Conservation (phyloP, 2,113 vertebrate genomes). For the Leucoraja erinaceus region DNA sequence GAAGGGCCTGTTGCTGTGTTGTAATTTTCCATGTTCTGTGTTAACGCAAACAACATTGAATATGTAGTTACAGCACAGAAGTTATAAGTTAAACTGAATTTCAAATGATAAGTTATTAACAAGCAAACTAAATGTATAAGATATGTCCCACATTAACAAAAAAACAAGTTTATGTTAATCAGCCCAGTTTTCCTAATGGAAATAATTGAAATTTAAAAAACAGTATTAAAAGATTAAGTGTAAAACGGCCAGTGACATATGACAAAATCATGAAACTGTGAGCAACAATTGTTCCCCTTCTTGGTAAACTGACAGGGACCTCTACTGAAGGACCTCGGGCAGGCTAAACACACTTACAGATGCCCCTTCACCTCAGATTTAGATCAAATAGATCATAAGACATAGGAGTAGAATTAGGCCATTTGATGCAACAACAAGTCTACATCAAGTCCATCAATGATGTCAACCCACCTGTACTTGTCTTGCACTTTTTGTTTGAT, state of each 20-base stretch:
- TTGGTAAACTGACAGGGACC: not conserved
- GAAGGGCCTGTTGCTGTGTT: too few species aligned
- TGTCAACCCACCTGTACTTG: slow-evolving; percentile 85
- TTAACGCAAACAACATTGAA: not conserved
- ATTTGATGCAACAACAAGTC: too few species aligned
- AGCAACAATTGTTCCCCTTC: not conserved
- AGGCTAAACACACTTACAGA: not conserved
- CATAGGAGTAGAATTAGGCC: too few species aligned
- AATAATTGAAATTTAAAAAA: not conserved
- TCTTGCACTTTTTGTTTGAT: slow-evolving; percentile 99
- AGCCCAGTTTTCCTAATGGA: not conserved
- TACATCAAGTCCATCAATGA: too few species aligned
- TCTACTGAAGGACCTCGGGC: not conserved
- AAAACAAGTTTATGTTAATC: too few species aligned
- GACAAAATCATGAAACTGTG: not conserved
- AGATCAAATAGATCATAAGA: too few species aligned
- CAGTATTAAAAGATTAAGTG: not conserved
- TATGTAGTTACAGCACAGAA: not conserved
- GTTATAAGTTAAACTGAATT: not conserved
- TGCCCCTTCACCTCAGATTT: not conserved
- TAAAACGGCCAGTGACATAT: not conserved
- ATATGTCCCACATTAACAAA: not conserved
- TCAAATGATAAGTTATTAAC: not conserved
- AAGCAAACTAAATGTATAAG: not conserved
- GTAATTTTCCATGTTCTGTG: too few species aligned